Evolutionary conservation across 2,113 vertebrate genomes (phyloP).

Genomic region (Pelusios castaneus): DNA sequence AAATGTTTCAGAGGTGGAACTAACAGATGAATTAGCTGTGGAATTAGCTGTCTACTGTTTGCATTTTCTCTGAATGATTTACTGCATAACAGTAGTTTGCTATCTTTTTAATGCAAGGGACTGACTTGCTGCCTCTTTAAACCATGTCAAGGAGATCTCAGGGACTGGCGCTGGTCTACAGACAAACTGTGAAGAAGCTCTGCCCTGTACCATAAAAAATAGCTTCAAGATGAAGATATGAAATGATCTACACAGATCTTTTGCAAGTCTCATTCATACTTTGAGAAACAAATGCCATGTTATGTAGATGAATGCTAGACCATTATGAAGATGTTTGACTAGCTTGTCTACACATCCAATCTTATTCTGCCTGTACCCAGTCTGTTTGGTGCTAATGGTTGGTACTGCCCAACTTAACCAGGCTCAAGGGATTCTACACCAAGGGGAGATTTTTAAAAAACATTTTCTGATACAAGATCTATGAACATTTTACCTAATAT

Average conservation of each 20-base stretch:
- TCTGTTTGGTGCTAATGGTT: not conserved
- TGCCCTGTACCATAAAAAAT: not conserved
- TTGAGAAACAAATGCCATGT: not conserved
- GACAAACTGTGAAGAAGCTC: too few relatives aligned
- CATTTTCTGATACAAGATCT: not conserved
- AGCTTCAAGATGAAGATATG: not conserved
- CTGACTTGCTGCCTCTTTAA: too few relatives aligned
- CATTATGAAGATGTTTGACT: not conserved
- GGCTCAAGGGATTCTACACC: not conserved
- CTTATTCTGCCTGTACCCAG: not conserved
- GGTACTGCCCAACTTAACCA: not conserved
- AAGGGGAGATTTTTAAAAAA: not conserved
- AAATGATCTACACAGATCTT: not conserved
- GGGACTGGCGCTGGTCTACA: too few relatives aligned
- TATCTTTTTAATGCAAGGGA: too few relatives aligned
- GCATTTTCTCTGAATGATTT: not conserved
- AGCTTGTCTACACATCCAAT: not conserved
- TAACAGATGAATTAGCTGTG: not conserved
- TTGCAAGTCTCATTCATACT: not conserved
- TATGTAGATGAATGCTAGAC: not conserved
- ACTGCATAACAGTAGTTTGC: too few relatives aligned
- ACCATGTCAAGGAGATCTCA: too few relatives aligned
- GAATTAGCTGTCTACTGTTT: not conserved
- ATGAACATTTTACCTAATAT: not conserved
- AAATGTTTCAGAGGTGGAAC: not conserved